Evolutionary conservation across 1,140 invertebrate genomes (phyloP).

Genomic region (Matsumurasca onukii): DNA sequence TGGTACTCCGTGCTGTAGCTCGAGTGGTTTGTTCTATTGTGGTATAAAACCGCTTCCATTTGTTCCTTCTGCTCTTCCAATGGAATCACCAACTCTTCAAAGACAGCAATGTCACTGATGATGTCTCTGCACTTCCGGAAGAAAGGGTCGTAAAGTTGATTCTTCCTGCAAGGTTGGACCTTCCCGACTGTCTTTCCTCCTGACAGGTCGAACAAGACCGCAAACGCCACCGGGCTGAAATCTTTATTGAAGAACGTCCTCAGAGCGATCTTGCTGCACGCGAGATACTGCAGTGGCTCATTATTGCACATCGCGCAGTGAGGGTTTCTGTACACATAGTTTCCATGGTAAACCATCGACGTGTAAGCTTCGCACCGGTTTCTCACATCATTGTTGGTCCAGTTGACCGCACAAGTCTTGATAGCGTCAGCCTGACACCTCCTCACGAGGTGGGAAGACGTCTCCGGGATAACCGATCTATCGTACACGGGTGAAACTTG

Average conservation of each 20-base stretch:
- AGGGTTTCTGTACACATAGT: conserved; percentile 53
- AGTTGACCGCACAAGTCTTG: conserved; percentile 46
- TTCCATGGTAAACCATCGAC: conserved; percentile 48
- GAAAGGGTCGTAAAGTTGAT: conserved; percentile 55
- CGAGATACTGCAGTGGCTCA: conserved; percentile 47
- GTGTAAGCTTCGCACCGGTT: conserved; percentile 49
- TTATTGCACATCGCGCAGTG: conserved; percentile 60
- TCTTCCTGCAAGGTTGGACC: conserved; percentile 42
- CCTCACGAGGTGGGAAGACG: conserved; percentile 33
- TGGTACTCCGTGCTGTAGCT: conserved; percentile 19
- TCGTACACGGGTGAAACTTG: conserved; percentile 35
- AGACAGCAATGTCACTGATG: conserved; percentile 43
- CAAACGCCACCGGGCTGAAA: conserved; percentile 52
- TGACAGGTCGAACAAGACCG: conserved; percentile 54
- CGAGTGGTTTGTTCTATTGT: conserved; percentile 19
- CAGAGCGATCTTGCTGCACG: conserved; percentile 42
- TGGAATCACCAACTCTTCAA: conserved; percentile 13
- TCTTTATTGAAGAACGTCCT: conserved; percentile 42
- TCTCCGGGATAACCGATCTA: conserved; percentile 42
- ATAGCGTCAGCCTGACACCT: conserved; percentile 42
- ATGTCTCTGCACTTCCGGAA: conserved; percentile 52
- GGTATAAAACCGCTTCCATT: neutral
- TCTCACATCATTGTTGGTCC: conserved; percentile 45
- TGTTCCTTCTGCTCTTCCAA: conserved; percentile 38
- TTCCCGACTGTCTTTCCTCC: conserved; percentile 48